Percentiles rank a stretch among this genome's conserved stretches.
phyloP scores from a whole-genome alignment of 2,888 invertebrate genomes.

The Pristionchus exspectatus region DNA sequence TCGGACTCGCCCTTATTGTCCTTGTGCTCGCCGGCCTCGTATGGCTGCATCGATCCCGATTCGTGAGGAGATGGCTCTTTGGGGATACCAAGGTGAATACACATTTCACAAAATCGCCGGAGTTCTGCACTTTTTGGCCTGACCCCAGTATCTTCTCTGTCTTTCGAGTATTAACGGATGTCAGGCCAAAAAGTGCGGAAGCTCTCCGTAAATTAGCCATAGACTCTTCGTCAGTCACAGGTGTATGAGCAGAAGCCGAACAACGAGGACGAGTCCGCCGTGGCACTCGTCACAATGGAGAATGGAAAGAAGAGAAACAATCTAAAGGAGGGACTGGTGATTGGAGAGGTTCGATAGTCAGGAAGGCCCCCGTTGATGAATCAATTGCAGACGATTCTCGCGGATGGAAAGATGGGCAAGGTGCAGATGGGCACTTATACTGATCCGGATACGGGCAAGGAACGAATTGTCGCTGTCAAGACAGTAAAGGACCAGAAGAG shows the following conservation, averaged over 20 bases:
- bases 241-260: background rate
- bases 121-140: too few relatives aligned
- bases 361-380: background rate
- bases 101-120: too few relatives aligned
- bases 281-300: background rate
- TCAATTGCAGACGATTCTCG: background rate
- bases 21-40: background rate
- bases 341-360: background rate
- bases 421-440: conserved; percentile 2
- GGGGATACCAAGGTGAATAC: background rate
- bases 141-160: background rate
- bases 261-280: background rate
- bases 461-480: background rate
- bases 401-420: background rate
- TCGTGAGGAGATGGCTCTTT: background rate
- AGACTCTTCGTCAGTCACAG: background rate
- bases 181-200: too few relatives aligned
- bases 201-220: background rate
- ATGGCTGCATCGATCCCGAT: background rate
- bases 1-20: background rate
- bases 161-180: background rate
- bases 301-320: background rate
- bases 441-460: conserved; percentile 22
- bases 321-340: background rate
- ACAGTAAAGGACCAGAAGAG: conserved; percentile 21